Base-by-base conservation (phyloP, 2,113 vertebrate species). In the Elanus axillaris region DNA sequence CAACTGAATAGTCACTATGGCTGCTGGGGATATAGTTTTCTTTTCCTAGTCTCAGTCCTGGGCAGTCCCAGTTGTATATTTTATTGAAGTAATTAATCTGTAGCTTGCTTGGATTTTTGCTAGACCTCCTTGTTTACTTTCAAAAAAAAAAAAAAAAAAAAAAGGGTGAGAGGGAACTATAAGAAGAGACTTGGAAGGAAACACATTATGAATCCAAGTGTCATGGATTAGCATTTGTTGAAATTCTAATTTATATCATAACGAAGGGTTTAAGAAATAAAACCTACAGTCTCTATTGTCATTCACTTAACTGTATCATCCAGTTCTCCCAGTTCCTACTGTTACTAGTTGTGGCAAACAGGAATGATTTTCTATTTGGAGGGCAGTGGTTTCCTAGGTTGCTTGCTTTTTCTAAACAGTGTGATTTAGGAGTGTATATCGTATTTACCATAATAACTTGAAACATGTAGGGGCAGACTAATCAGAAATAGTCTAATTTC, bases 101-200 rank as follows among this genome's bases (percentile, higher is more conserved):
- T 76, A 74, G 9, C 22, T 89, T 79, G 47, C 19, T 83, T 64
- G 25, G 32, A 75, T 67, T 82, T 79, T 38, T 80, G 13, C 22
- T 86, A 5, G 32, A 42, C 11, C 14, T 48, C 11, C 11, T 43
- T 60, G 1, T 50, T 68, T 68, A 26, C 14, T 47, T 47, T 52
- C 25, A 29, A 29, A 15, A 6, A 16, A 7, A 4, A 4, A 13
- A 10, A 26, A 48, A 26, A 34, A 20, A 6, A 16, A 7, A 4
- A 4, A 13, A 9, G 22, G 4, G 4, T 1, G 1, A 3, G 16
- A 8, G 17, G 23, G 4, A 9, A 10, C 5, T 71, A 3, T 34
- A 53, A 67, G 31, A 69, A 42, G 21, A 75, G 20, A 42, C 9
- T 62, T 48, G 5, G 10, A 12, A 71, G 31, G 5, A 67, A 69